Evolutionary conservation across 2,888 invertebrate species (phyloP).

Genomic region (Hololepta plana): DNA sequence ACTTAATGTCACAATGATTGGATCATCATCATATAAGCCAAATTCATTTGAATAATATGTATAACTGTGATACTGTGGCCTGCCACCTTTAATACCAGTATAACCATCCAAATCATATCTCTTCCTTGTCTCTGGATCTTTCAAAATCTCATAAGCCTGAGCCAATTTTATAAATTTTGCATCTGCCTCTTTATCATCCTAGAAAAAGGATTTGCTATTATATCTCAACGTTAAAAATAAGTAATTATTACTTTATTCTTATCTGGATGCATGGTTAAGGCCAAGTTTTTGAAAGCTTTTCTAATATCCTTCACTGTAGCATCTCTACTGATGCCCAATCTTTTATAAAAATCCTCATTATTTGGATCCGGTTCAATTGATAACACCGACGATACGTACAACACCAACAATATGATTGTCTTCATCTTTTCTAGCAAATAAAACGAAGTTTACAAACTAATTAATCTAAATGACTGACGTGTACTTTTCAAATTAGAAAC

Average conservation of each 20-base stretch:
- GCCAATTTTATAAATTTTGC: constrained; percentile 62
- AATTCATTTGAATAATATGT: constrained; percentile 63
- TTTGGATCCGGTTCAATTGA: constrained; percentile 6
- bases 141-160: constrained; percentile 71
- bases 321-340: constrained; percentile 35
- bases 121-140: constrained; percentile 60
- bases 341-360: constrained; percentile 19
- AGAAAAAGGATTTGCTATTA: constrained; percentile 13
- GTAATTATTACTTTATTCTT: constrained; percentile 32
- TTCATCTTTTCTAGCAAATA: constrained; percentile 1
- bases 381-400: not conserved
- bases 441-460: too few species aligned
- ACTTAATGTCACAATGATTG: constrained; percentile 58
- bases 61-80: constrained; percentile 59
- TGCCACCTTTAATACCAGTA: constrained; percentile 37
- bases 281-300: constrained; percentile 53
- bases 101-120: constrained; percentile 68
- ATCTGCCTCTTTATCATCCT: constrained; percentile 59
- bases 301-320: constrained; percentile 49
- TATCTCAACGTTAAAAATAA: too few species aligned
- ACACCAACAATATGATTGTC: not conserved
- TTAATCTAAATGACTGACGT: too few species aligned
- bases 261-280: constrained; percentile 53
- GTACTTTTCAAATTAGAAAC: too few species aligned
- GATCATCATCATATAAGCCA: constrained; percentile 76